Evolutionary conservation across 92 coral and sea anemone genomes (phyloP).

Genomic region (Actinostola sp.): DNA sequence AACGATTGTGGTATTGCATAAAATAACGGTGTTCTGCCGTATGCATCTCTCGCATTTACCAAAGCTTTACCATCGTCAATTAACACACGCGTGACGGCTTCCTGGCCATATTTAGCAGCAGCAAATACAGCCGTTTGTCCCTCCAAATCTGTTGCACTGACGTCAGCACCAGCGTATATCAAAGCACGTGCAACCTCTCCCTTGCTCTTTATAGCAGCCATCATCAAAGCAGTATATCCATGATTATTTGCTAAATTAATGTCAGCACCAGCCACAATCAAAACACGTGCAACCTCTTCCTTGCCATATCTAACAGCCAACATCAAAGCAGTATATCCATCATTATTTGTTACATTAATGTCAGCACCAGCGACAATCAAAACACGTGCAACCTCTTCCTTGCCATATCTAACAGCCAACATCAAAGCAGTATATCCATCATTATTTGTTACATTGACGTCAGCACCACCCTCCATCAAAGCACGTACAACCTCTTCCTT

Average conservation of each 20-base stretch:
- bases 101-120: background rate
- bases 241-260: background rate
- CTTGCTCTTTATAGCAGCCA: background rate
- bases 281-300: background rate
- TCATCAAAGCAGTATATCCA: conserved; percentile 8
- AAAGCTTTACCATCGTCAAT: background rate
- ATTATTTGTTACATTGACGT: no score
- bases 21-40: conserved; percentile 14
- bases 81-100: background rate
- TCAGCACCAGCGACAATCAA: background rate
- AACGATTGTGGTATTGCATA: background rate
- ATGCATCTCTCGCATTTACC: background rate
- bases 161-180: background rate
- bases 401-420: no score
- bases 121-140: background rate
- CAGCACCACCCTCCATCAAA: no score
- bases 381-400: no score
- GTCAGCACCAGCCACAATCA: conserved; percentile 5
- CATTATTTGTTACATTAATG: background rate
- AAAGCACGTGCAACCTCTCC: background rate
- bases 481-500: no score
- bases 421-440: no score
- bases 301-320: background rate
- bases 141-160: background rate
- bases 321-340: background rate